Base-by-base conservation (phyloP, 37 sponge, comb jelly and placozoan species). In the Halisarca cf. caerulea region DNA sequence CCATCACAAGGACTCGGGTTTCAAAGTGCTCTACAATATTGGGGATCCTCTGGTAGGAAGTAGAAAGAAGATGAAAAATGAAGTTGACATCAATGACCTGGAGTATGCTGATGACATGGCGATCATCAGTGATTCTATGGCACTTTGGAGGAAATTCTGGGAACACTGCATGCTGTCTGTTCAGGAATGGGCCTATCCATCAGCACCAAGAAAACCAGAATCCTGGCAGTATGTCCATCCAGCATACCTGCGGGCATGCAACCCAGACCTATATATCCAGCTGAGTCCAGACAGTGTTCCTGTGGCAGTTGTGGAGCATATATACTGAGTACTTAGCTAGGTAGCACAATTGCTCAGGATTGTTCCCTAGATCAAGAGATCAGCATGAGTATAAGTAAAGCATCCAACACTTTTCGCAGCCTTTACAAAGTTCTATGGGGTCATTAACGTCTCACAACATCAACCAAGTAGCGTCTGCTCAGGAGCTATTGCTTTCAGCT, bases 131-230 rank as follows among this genome's bases (percentile, higher is more conserved):
- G 44, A 38, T 1, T 38, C 78, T 6, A 44, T 6, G 24, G 78
- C 44, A 37, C 7, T 4, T 4, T 77, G 27, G 47, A 44, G 35
- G 33, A 27, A 34, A 4, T 27, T 34, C 33, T 27, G 0, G 17
- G 2, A 0, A 27, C 69, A 8, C 69, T 68, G 3, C 33, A 68
- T 1, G 2, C 1, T 2, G 4, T 4, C 14, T 27, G 33, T 1
- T 68, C 69, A n/a, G 69, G 33, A n/a, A 68, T 6, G 69, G 69
- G 69, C 1, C 69, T 68, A 4, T 68, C 33, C 21, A n/a, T 77
- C 44, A 77, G 5, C 44, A 21, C 25, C 21, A 37, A 38, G 43
- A 77, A 77, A 44, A 77, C 78, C 25, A 77, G 39, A 44, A 6
- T 77, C 21, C 78, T 77, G 28, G 78, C 44, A 8, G 7, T 37